Evolutionary conservation across 2,888 invertebrate species (phyloP), one percentile per base, ranked within the genome.

Genomic region (Hyles lineata): DNA sequence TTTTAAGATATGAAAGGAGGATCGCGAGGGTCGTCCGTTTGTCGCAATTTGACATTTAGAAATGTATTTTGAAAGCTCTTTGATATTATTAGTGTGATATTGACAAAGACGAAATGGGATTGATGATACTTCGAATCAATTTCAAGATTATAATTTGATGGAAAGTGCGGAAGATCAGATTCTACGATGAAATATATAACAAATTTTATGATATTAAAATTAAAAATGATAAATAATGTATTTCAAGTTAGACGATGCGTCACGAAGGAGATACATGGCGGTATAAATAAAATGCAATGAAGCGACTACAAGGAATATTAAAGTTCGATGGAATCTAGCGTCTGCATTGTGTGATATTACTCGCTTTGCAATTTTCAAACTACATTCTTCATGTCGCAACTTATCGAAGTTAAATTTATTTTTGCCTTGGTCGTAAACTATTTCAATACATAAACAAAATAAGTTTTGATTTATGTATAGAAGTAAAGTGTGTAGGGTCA

Each of bases 11-110:
- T 83, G 82, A 83, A 83, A 85, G 80, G 80, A 78, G 85, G 88
- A 89, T 90, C 89, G 83, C 82, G 80, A 81, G 88, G 89, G 85
- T 82, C 81, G 80, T 77, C 80, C 83, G 84, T 82, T 85, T 73
- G 73, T 73, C 62, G 52, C 72, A 60, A 73, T 62, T 73, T 62
- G 55, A 35, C 61, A 61, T 62, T 70, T n/a, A 43, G 70, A 70
- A 72, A 35, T 35, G 52, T 63, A 63, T 63, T 63, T 63, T 21
- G 43, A 67, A 67, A 43, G 55, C 55, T 55, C 67, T 50, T 67
- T 67, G 67, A 50, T 50, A 50, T 50, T 67, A 50, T 25, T 61
- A 61, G 29, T 55, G 19, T 15, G 23, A 23, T 67, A 50, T 67
- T 67, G 21, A 15, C 17, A 50, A 17, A 43, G 23, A 67, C 5